These are phyloP conservation scores for Aromia moschata DNA, from an alignment of 2,888 invertebrate species.

Conservation along the genomic window DNA sequence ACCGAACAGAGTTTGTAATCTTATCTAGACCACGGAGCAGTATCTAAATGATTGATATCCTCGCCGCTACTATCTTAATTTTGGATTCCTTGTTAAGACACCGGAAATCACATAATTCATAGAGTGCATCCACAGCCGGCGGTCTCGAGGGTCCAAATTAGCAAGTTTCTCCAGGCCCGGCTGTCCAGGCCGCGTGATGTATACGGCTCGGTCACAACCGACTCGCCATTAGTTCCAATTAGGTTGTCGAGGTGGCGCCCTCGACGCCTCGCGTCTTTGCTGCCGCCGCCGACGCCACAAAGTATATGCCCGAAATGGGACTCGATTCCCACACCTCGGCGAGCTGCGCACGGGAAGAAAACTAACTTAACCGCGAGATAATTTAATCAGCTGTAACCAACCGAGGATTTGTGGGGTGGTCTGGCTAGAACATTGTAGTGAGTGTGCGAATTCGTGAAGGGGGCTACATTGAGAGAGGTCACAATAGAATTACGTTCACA, in stretches of 20 bases:
- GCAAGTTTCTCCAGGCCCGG: slow-evolving; percentile 54
- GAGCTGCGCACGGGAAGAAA: slow-evolving; percentile 34
- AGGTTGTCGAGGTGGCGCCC: slow-evolving; percentile 56
- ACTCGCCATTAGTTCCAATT: slow-evolving; percentile 60
- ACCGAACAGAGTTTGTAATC: too few relatives aligned
- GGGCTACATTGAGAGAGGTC: too few relatives aligned
- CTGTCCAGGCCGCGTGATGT: slow-evolving; percentile 54
- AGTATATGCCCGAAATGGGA: slow-evolving; percentile 30
- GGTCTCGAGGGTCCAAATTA: slow-evolving; percentile 58
- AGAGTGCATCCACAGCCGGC: slow-evolving; percentile 44
- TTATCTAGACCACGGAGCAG: slow-evolving; percentile 26
- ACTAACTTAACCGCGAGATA: slow-evolving; percentile 39
- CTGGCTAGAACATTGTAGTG: too few relatives aligned
- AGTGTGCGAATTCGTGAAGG: too few relatives aligned
- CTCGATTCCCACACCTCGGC: slow-evolving; percentile 38
- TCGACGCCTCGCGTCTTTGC: slow-evolving; percentile 33
- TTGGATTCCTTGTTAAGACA: slow-evolving; percentile 33
- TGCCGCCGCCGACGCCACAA: slow-evolving; percentile 36
- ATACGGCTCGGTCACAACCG: slow-evolving; percentile 55
- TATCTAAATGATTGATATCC: slow-evolving; percentile 37
- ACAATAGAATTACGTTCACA: too few relatives aligned
- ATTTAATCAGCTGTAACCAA: slow-evolving; percentile 40
- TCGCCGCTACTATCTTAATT: slow-evolving; percentile 27
- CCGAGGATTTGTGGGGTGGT: slow-evolving; percentile 30
- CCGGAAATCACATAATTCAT: slow-evolving; percentile 48